Evolutionary conservation across 2,888 invertebrate genomes (phyloP).

Genomic region (Sinopyrophorus schimmeli): DNA sequence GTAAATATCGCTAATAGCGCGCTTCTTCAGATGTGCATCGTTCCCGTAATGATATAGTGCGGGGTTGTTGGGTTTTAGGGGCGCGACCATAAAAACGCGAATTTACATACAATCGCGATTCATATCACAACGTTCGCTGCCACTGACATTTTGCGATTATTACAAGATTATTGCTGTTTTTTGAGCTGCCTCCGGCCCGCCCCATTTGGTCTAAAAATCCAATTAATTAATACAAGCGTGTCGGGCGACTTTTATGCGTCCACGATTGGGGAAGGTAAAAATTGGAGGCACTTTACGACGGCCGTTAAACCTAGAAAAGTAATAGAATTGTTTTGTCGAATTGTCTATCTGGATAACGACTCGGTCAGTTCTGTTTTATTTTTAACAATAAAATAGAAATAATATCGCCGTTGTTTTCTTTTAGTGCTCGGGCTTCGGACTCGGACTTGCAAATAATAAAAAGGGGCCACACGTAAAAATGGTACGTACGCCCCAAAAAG

Average conservation of each 20-base stretch:
- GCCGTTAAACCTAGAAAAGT: slow-evolving; percentile 15
- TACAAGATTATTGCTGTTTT: slow-evolving; percentile 35
- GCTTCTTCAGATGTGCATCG: slow-evolving; percentile 30
- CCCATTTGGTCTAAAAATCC: slow-evolving; percentile 16
- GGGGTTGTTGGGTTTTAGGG: too few relatives aligned
- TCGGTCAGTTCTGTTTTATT: slow-evolving; percentile 18
- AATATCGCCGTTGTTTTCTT: slow-evolving; percentile 20
- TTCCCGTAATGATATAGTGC: slow-evolving; percentile 30
- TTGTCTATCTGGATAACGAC: slow-evolving; percentile 21
- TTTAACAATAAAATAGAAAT: slow-evolving; percentile 23
- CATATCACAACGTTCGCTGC: slow-evolving; percentile 46
- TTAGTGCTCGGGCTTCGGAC: slow-evolving; percentile 21
- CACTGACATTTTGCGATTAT: slow-evolving; percentile 44
- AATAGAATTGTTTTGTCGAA: slow-evolving; percentile 23
- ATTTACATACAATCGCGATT: slow-evolving; percentile 45
- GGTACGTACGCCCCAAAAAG: too few relatives aligned
- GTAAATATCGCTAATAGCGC: slow-evolving; percentile 33
- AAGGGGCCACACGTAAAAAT: too few relatives aligned
- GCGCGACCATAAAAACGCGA: slow-evolving; percentile 39
- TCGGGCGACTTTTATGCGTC: not conserved
- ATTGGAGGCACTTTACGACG: slow-evolving; percentile 2
- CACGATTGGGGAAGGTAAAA: slow-evolving; percentile 9
- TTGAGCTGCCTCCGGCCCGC: slow-evolving; percentile 21
- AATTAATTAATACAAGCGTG: slow-evolving; percentile 9
- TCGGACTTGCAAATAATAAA: slow-evolving; percentile 20